A percentile compares a stretch with the other conserved stretches of the same genome.
Conservation (phyloP, 2,113 vertebrate genomes). For the Macquaria ambigua region DNA sequence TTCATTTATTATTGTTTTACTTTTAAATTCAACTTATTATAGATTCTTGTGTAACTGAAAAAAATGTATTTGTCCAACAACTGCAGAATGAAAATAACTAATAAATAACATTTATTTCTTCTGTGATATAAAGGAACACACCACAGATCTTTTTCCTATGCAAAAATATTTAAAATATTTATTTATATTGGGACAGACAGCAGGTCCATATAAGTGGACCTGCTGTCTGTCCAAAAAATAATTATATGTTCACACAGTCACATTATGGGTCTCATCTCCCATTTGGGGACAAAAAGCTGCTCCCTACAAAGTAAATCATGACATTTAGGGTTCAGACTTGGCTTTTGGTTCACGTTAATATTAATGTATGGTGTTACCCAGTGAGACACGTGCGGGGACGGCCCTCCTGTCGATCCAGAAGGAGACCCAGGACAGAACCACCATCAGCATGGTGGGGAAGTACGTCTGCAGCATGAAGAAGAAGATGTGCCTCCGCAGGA, state of each 20-base stretch:
- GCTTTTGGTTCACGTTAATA: background rate
- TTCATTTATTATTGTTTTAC: no score
- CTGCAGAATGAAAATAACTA: no score
- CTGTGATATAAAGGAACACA: no score
- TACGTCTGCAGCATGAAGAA: constrained; percentile 97
- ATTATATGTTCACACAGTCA: background rate
- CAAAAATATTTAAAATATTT: no score
- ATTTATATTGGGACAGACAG: no score
- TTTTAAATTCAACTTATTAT: no score
- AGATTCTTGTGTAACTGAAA: no score
- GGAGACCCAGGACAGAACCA: constrained; percentile 94
- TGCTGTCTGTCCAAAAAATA: no score
- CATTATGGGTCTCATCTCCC: background rate
- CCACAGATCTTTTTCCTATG: no score
- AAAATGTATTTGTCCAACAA: no score
- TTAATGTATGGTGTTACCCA: constrained; percentile 82
- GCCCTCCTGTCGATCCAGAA: constrained; percentile 95
- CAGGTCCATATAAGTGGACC: no score
- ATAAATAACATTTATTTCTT: no score
- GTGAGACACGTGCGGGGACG: constrained; percentile 92
- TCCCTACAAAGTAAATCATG: background rate
- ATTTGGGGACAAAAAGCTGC: background rate
- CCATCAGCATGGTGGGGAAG: constrained; percentile 96
- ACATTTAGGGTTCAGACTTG: background rate
- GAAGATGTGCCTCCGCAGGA: constrained; percentile 93